Conservation (phyloP, 92 coral and sea anemone genomes). For the Diadumene lineata region DNA sequence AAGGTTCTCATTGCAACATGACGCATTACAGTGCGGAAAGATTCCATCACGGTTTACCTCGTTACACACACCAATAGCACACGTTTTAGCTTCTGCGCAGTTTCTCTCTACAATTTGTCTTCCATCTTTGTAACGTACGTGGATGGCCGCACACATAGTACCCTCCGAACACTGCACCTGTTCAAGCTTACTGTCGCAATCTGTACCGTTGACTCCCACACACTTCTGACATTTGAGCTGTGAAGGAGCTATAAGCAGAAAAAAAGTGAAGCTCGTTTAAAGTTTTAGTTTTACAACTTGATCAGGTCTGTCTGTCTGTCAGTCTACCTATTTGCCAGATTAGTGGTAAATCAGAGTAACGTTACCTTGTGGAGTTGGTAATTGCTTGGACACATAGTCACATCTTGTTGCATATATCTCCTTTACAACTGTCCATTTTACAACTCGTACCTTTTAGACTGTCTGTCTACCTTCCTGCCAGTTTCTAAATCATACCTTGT, state of each 20-base stretch:
- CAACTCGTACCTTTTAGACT: background rate
- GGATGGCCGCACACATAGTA: slow-evolving; percentile 5
- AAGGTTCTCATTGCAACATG: background rate
- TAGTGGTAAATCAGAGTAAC: background rate
- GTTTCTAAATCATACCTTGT: background rate
- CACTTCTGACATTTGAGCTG: too few species aligned
- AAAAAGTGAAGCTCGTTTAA: too few species aligned
- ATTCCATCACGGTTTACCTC: background rate
- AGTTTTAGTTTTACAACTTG: too few species aligned
- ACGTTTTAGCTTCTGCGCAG: background rate
- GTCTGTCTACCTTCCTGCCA: background rate
- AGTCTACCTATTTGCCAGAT: too few species aligned
- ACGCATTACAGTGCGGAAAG: background rate
- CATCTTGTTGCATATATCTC: too few species aligned
- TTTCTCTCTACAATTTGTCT: background rate
- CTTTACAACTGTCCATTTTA: background rate
- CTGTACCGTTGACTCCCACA: too few species aligned
- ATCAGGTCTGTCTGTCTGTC: slow-evolving; percentile 8
- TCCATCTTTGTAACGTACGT: background rate
- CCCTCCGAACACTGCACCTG: background rate
- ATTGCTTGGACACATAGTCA: too few species aligned
- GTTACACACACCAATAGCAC: slow-evolving; percentile 3
- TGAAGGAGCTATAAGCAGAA: too few species aligned
- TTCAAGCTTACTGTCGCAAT: too few species aligned
- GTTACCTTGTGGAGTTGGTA: too few species aligned